Conservation (phyloP, 2,113 vertebrate genomes). For the Silurus asotus region DNA sequence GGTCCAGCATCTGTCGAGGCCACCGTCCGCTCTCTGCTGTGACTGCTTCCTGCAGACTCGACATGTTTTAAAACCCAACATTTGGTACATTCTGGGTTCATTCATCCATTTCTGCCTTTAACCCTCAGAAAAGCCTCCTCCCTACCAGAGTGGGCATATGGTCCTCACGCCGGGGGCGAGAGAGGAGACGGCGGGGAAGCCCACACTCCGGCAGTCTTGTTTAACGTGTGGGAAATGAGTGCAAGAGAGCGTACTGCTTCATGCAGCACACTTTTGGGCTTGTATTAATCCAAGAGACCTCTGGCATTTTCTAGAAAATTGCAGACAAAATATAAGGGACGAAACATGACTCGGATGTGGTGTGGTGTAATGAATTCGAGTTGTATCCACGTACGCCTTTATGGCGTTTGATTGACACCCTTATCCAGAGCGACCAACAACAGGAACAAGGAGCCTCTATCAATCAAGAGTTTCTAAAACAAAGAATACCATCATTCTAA, state of each 20-base stretch:
- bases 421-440: no score
- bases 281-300: neutral
- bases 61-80: conserved; percentile 32
- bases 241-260: neutral
- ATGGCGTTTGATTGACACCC: no score
- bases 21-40: neutral
- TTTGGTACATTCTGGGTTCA: conserved; percentile 22
- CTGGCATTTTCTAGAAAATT: neutral
- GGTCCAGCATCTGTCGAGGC: neutral
- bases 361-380: neutral
- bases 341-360: neutral
- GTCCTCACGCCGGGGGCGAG: conserved; percentile 28
- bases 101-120: conserved; percentile 23
- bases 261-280: neutral
- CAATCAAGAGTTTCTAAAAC: no score
- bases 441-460: no score
- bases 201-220: conserved; percentile 1
- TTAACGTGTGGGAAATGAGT: conserved; percentile 20
- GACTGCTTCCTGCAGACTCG: neutral
- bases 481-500: no score
- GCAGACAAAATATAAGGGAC: neutral
- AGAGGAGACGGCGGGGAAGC: conserved; percentile 14
- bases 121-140: neutral
- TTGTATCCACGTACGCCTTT: no score
- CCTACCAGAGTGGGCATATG: conserved; percentile 57